phyloP scores from a whole-genome alignment of 2,888 invertebrate species.

The Lydus trimaculatus region DNA sequence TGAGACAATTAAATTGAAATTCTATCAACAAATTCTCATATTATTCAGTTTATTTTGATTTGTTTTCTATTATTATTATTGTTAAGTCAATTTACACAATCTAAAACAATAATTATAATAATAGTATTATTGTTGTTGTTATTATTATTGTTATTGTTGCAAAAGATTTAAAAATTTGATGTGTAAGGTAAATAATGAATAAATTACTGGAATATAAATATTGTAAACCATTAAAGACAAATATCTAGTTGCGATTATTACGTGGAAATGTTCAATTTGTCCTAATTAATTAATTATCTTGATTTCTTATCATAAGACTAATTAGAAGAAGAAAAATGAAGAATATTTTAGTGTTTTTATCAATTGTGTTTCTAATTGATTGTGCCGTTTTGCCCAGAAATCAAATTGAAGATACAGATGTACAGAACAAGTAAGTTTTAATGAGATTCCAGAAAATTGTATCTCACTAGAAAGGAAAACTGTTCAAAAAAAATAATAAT shows the following conservation, averaged over 20 bases:
- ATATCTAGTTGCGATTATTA: neutral
- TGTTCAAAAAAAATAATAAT: neutral
- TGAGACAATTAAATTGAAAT: neutral
- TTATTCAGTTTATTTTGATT: neutral
- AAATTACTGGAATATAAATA: neutral
- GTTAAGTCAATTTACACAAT: neutral
- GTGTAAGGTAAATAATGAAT: conserved; percentile 24
- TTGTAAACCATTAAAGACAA: neutral
- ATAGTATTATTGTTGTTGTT: neutral
- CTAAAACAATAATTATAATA: neutral
- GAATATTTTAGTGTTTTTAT: conserved; percentile 8
- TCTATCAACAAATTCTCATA: neutral
- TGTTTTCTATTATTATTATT: neutral
- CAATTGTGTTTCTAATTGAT: neutral
- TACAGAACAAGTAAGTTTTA: neutral
- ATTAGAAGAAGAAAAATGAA: neutral
- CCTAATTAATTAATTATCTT: neutral
- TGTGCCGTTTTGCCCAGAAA: neutral
- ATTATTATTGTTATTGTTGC: neutral
- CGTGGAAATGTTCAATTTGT: neutral
- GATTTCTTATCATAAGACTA: neutral
- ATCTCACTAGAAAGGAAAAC: no score
- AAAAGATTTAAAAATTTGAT: conserved; percentile 12
- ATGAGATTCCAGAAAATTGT: no score
- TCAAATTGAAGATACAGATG: neutral